These are phyloP conservation scores for Nemoura dubitans DNA, from an alignment of 2,888 invertebrate genomes.

Conservation along the genomic window DNA sequence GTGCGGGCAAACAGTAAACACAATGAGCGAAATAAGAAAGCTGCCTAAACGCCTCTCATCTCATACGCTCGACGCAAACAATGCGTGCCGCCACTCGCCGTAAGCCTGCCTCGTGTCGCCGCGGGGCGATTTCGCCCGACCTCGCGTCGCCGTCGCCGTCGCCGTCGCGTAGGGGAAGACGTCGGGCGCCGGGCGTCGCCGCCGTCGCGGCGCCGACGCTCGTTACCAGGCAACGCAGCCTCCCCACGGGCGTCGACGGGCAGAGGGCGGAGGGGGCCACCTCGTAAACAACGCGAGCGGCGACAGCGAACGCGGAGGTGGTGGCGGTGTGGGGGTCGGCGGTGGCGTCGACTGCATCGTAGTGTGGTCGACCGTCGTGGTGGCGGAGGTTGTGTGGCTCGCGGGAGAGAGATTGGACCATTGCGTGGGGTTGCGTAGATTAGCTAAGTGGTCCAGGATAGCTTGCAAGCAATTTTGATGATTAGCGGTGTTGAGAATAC, in stretches of 20 bases:
- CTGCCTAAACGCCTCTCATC: too few relatives aligned
- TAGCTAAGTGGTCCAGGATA: too few relatives aligned
- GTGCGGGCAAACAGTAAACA: too few relatives aligned
- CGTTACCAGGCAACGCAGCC: not conserved
- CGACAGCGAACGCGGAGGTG: not conserved
- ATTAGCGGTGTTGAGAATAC: too few relatives aligned
- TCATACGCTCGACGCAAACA: too few relatives aligned
- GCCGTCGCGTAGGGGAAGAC: conserved; percentile 32
- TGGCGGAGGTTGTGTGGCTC: too few relatives aligned
- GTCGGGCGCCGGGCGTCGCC: conserved; percentile 25
- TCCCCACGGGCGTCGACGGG: not conserved
- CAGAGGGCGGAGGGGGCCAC: not conserved
- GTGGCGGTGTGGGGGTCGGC: not conserved
- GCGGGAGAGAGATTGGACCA: too few relatives aligned
- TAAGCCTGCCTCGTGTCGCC: not conserved
- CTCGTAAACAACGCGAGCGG: not conserved
- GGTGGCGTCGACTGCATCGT: not conserved
- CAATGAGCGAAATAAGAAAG: too few relatives aligned
- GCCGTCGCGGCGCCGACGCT: conserved; percentile 17
- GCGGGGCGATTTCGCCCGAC: not conserved
- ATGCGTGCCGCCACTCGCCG: not conserved
- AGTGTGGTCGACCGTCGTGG: too few relatives aligned
- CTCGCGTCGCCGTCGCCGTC: conserved; percentile 30
- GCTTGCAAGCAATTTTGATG: too few relatives aligned
- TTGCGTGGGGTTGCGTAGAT: too few relatives aligned